Percentiles rank a stretch among this genome's conserved stretches.
Evolutionary conservation across 2,888 invertebrate genomes (phyloP).

Genomic region (Lymantria dispar): DNA sequence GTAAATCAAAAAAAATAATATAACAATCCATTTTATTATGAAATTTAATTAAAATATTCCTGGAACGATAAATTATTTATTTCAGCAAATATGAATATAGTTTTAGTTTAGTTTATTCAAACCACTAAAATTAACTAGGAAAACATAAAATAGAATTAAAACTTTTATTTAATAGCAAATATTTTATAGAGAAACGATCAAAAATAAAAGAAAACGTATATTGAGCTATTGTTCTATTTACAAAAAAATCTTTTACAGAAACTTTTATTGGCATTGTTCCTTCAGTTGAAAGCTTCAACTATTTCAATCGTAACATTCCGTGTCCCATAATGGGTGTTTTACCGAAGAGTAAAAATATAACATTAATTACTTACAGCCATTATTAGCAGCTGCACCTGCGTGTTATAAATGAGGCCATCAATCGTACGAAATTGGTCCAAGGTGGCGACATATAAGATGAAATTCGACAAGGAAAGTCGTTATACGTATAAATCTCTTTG

Average conservation of each 20-base stretch:
- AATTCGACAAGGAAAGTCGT: conserved; percentile 3
- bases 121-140: too few species aligned
- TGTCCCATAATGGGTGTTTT: conserved; percentile 20
- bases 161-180: too few species aligned
- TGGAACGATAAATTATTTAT: too few species aligned
- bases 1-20: too few species aligned
- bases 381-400: conserved; percentile 19
- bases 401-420: conserved; percentile 6
- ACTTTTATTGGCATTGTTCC: neutral
- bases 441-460: neutral
- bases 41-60: too few species aligned
- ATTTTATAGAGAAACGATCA: too few species aligned
- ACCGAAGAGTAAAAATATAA: conserved; percentile 3
- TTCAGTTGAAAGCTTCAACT: conserved; percentile 34
- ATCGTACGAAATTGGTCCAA: conserved; percentile 4
- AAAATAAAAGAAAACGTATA: too few species aligned
- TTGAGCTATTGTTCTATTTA: neutral
- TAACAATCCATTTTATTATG: too few species aligned
- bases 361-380: conserved; percentile 16
- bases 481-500: neutral
- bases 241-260: neutral
- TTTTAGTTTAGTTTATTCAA: too few species aligned
- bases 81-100: too few species aligned
- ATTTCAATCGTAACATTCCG: conserved; percentile 52
- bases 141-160: too few species aligned